Evolutionary conservation across 1,140 invertebrate species (phyloP).

Genomic region (Dufourea novaeangliae): DNA sequence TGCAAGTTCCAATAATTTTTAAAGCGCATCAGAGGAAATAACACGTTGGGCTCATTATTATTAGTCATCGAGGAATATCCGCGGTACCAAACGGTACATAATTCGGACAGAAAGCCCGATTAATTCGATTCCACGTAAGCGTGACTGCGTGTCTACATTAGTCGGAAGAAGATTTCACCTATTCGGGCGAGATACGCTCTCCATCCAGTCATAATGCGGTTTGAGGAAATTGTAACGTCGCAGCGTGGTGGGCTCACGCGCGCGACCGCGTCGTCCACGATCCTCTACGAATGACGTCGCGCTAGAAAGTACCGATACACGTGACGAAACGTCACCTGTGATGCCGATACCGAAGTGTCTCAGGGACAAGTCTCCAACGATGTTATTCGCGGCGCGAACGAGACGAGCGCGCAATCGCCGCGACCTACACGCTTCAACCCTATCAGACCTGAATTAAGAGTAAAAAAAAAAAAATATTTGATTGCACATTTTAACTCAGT

Average conservation of each 20-base stretch:
- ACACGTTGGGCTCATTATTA: too few relatives aligned
- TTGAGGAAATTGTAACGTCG: not conserved
- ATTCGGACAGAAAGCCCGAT: not conserved
- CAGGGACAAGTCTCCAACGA: constrained; percentile 6
- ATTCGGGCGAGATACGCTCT: too few relatives aligned
- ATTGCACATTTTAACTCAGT: too few relatives aligned
- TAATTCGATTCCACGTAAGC: constrained; percentile 25
- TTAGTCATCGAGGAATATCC: too few relatives aligned
- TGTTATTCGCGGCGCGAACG: constrained; percentile 42
- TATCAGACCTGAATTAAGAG: too few relatives aligned
- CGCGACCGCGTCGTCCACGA: not conserved
- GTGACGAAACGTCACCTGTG: constrained; percentile 40
- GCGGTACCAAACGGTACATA: too few relatives aligned
- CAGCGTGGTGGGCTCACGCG: not conserved
- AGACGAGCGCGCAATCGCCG: constrained; percentile 27
- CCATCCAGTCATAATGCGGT: not conserved
- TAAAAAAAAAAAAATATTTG: too few relatives aligned
- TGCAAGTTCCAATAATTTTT: too few relatives aligned
- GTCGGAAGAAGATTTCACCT: not conserved
- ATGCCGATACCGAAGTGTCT: not conserved
- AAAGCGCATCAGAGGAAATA: too few relatives aligned
- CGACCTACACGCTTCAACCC: constrained; percentile 26
- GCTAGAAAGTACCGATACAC: constrained; percentile 42
- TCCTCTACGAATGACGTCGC: constrained; percentile 8
- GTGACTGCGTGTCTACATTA: not conserved